Base-by-base conservation (phyloP, 2,113 vertebrate species). In the Macheiramphus alcinus region DNA sequence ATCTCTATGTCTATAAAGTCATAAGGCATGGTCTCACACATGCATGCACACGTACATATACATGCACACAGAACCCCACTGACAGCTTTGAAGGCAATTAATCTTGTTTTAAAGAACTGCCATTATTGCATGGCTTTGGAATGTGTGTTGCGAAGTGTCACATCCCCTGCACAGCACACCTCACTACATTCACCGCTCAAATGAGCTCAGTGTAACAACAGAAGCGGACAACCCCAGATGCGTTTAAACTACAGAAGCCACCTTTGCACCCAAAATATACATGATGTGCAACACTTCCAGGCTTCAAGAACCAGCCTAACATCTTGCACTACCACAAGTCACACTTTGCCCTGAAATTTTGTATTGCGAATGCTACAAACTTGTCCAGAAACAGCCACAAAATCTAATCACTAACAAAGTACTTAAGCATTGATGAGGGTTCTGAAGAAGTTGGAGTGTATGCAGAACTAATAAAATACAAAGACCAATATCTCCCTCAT, bases 101-200 rank as follows among this genome's bases (percentile, higher is more conserved):
- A 92, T 95, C 91, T 66, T 61, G 79, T 89, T 79, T 96, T 94
- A 91, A 96, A 94, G 75, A 80, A 52, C 23, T 96, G 92, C 84
- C 86, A 76, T 92, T 94, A 96, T 65, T 88, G 80, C 94, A 97
- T 38, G 55, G 27, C 36, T 90, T 66, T 94, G 96, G 97, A 96
- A 97, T 45, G 81, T 15, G 23, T 14, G 19, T 52, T 90, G 88
- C 4, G 6, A 95, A 92, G 89, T 90, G 94, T 92, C 94, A 94
- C 43, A 90, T 85, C 91, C 81, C 89, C 79, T 85, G 62, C 67
- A 91, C 48, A 3, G 6, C 52, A 62, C 36, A 89, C 71, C 56
- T 94, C 43, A 22, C 11, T 45, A 50, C 79, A 38, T 56, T 76
- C 80, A 61, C 52, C 5, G 10, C 65, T 93, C 43, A 94, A 59